Evolutionary conservation across 2,888 invertebrate species (phyloP), one percentile per base, ranked within the genome.

Genomic region (Spilarctia lutea): DNA sequence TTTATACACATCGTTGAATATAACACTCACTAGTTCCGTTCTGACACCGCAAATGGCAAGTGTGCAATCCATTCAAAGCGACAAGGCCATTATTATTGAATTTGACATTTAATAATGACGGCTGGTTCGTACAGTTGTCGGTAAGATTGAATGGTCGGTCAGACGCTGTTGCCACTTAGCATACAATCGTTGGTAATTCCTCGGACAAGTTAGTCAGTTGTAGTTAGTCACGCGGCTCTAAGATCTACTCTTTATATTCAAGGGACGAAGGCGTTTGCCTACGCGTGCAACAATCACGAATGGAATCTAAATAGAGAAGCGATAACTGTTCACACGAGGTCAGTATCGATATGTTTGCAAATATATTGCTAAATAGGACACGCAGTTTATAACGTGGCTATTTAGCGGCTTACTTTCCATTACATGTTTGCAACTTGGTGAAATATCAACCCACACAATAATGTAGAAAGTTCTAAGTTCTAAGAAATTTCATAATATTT

Each of bases 121-220:
- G 75, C 74, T 52, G 76, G 56, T 56, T 71, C 74, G 75, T 68
- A 70, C 63, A 68, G 67, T 77, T 68, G 68, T 75, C 72, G 76
- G 75, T n/a, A 76, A 81, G 79, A 78, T 81, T 84, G 80, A 85
- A 83, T 84, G 79, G 77, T 71, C 81, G 79, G n/a, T 79, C 79
- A 82, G 85, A 85, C 85, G 85, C 82, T 86, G 35, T 75, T 74
- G 80, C 88, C 91, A 85, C 81, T 95, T 94, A 91, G 92, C 94
- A 94, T 95, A 95, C 95, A 95, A 94, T 94, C 91, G 92, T 78
- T 91, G 90, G 93, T 93, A 92, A 94, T 92, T 90, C 94, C 92
- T 92, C 83, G 90, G 88, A 87, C 90, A 91, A 90, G 91, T 94
- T 80, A 79, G 66, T 70, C 68, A 65, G 33, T 68, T 3, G 56